Base-by-base conservation (phyloP, 2,888 invertebrate genomes). In the Myathropa florea region DNA sequence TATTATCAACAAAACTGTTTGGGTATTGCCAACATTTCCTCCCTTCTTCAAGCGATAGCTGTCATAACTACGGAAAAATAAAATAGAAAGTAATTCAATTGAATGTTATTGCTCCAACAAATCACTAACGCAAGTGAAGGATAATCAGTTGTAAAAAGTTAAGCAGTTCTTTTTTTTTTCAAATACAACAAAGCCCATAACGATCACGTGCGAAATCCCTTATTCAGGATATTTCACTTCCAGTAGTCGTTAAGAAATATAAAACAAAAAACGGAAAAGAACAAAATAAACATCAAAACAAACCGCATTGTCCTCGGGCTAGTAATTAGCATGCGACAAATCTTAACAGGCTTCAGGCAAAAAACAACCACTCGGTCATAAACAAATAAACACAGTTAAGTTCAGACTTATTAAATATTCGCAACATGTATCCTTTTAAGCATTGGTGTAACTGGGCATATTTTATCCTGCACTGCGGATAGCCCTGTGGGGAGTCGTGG, bases 261-360 rank as follows among this genome's bases (percentile, higher is more conserved):
- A 18, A n/a, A 46, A 18, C 4, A 46, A 14, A 18, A 7, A n/a
- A 4, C 46, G n/a, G n/a, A 46, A 46, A 46, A n/a, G 9, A 7
- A 46, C 18, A 33, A 33, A 3, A 46, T 7, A n/a, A 18, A 18
- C 18, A 18, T 46, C 18, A 46, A 46, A 46, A n/a, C 18, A 18
- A 46, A 18, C 46, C 46, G 46, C 46, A 46, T 18, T 18, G 46
- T 46, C 65, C 55, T 67, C 30, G 28, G 26, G 21, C 26, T 0
- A 55, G 30, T 67, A 67, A 67, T 67, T 67, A 67, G 53, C 53
- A 53, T 67, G 67, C 67, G 67, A 67, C 67, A 67, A 67, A 55
- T 67, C 46, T 53, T 46, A 26, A 28, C 26, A 65, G 24, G 46
- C 28, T 46, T 18, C 28, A 14, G 26, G 28, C 21, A 30, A 28